Conservation (phyloP, 2,113 vertebrate genomes). For the Gila orcuttii region DNA sequence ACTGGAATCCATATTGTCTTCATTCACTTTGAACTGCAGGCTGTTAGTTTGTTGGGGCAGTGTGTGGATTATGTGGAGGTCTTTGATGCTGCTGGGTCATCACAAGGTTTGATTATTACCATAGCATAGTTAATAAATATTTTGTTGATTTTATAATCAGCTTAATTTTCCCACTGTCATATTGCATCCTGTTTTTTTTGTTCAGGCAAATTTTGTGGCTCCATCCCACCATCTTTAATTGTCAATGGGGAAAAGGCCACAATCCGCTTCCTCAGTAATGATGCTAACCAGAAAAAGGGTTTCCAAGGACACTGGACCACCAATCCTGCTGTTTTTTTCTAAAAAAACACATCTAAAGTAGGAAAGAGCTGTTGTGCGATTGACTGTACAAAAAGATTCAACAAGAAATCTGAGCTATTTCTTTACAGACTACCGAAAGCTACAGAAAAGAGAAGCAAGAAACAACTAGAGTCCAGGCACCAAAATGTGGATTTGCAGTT, state of each 20-base stretch:
- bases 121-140: neutral
- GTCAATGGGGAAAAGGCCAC: constrained; percentile 59
- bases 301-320: constrained; percentile 79
- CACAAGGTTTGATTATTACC: constrained; percentile 60
- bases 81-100: constrained; percentile 65
- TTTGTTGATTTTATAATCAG: neutral
- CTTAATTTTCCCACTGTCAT: constrained; percentile 7
- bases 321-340: constrained; percentile 55
- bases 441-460: no score
- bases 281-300: constrained; percentile 65
- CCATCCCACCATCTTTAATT: constrained; percentile 53
- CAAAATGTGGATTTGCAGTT: no score
- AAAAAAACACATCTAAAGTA: constrained; percentile 42
- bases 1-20: constrained; percentile 67
- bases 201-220: constrained; percentile 74
- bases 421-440: no score
- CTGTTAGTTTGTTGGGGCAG: constrained; percentile 60
- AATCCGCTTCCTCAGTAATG: constrained; percentile 75
- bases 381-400: neutral
- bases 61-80: constrained; percentile 78
- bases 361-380: neutral
- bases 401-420: no score
- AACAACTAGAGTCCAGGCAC: no score
- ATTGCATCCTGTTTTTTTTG: constrained; percentile 44
- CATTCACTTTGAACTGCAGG: constrained; percentile 75